A percentile compares a stretch with the other conserved stretches of the same genome.
Conservation (phyloP, 2,797 vertebrate species). For the Protonibea diacanthus region DNA sequence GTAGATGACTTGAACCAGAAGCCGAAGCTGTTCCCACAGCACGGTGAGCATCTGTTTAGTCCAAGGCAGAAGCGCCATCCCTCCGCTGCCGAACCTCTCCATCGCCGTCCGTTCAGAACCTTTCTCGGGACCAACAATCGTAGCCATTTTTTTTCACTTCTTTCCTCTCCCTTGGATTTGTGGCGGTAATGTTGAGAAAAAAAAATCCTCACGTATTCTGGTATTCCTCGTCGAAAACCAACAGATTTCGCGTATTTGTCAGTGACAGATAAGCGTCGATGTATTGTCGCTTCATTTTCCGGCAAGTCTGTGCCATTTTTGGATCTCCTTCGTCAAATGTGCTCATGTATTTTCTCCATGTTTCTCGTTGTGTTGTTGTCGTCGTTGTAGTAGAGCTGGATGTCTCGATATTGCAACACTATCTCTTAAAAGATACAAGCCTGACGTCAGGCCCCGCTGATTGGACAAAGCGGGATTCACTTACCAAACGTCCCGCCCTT, state of each 20-base stretch:
- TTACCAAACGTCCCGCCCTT: background rate
- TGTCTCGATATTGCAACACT: constrained; percentile 38
- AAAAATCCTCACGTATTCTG: constrained; percentile 83
- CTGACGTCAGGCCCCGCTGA: constrained; percentile 40
- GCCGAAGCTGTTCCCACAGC: constrained; percentile 85
- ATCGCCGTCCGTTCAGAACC: constrained; percentile 67
- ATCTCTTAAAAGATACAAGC: background rate
- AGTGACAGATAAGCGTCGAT: constrained; percentile 49
- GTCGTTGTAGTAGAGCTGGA: constrained; percentile 36
- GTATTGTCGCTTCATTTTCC: constrained; percentile 78
- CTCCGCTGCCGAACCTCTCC: constrained; percentile 78
- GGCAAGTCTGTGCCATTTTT: constrained; percentile 57
- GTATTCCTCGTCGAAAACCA: constrained; percentile 81
- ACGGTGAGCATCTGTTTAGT: constrained; percentile 83
- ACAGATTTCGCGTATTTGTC: constrained; percentile 58
- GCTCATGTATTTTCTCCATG: constrained; percentile 63
- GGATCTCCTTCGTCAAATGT: constrained; percentile 54
- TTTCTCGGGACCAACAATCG: constrained; percentile 43
- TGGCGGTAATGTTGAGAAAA: background rate
- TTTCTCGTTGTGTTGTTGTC: constrained; percentile 31
- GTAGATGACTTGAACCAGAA: constrained; percentile 86
- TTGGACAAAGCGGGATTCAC: constrained; percentile 46
- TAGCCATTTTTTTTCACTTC: constrained; percentile 71
- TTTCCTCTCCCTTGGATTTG: background rate
- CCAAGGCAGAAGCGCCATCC: constrained; percentile 84